Evolutionary conservation across 2,888 invertebrate species (phyloP), one percentile per base, ranked within the genome.

Genomic region (Trisateles emortualis): DNA sequence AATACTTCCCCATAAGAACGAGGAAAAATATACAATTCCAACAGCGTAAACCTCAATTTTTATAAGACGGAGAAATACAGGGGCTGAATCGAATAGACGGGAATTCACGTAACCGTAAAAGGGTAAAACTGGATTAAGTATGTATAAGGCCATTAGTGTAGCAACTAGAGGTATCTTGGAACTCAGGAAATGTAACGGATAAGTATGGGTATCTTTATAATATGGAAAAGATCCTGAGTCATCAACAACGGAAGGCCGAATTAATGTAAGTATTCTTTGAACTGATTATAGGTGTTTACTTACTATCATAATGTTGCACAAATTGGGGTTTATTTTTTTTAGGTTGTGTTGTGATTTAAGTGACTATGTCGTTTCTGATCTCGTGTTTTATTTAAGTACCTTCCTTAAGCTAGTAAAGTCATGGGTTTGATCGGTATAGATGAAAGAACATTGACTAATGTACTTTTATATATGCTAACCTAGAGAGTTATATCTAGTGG

Each of bases 111-210:
- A 50, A 59, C 57, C 54, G 56, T 61, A 65, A 70, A 69, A 62
- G 65, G 54, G 64, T 63, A 52, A 59, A 74, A 69, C 58, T 65
- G 64, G 64, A 73, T 79, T 76, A 77, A 70, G 67, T 69, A 79
- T 79, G 75, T 72, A 79, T 78, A 71, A 78, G 64, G 57, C 64
- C 72, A 76, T 79, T 75, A 78, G 72, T 65, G 59, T 36, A 45
- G 48, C 35, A 19, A 45, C 39, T 38, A 36, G 30, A 36, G 17
- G 45, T 43, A 26, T 39, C 51, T 59, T 39, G 48, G 40, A 57
- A 43, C 51, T 44, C 53, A 47, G 10, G 47, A 43, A 50, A 48
- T 62, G 48, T 64, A 44, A 49, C 32, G 47, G 40, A 49, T 52
- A 54, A 59, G 53, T 58, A 58, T 26, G 36, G 35, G 41, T 50